Base-by-base conservation (phyloP, 2,888 invertebrate species). In the Autographa pulchrina region DNA sequence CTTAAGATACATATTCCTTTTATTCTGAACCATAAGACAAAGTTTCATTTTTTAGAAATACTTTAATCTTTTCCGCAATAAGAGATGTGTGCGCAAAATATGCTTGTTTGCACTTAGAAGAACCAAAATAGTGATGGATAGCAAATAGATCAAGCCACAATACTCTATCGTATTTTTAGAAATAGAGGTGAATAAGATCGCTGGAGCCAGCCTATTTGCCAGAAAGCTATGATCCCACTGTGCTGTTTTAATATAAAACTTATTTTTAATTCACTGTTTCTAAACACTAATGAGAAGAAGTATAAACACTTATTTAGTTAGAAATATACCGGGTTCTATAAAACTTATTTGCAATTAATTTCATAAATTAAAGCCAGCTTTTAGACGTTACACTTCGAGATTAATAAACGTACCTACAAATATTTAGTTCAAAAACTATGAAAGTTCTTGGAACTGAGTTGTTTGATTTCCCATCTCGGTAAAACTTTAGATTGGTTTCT, bases 401-500 rank as follows among this genome's bases (percentile, higher is more conserved):
- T 43, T 4, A 41, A 13, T 41, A 41, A 3, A 2, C 13, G 14
- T 13, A 14, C n/a, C n/a, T n/a, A n/a, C 14, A 43, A 14, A 14
- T 43, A 43, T 16, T 41, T 43, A 14, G 43, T 43, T 43, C 43
- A 48, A 48, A 48, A n/a, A 48, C 48, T 41, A 41, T 52, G 25
- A 56, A 54, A 54, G 3, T 20, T n/a, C 25, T 56, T 56, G 20
- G 25, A 25, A 56, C 9, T 25, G 11, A 56, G 20, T 25, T 13
- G 54, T 56, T 56, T 13, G 20, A 11, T 3, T 20, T 3, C 54
- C 54, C 11, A 18, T 54, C 20, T 56, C 20, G 54, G 54, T 56
- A 11, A 56, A 56, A 56, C 20, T 56, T 56, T 56, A 20, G 20
- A 56, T 56, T 56, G 25, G 54, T 56, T 25, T 25, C 54, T 56